Percentiles rank a stretch among this genome's conserved stretches.
These are phyloP conservation scores for Falco concolor DNA, from an alignment of 2,797 vertebrate species.

Conservation along the genomic window DNA sequence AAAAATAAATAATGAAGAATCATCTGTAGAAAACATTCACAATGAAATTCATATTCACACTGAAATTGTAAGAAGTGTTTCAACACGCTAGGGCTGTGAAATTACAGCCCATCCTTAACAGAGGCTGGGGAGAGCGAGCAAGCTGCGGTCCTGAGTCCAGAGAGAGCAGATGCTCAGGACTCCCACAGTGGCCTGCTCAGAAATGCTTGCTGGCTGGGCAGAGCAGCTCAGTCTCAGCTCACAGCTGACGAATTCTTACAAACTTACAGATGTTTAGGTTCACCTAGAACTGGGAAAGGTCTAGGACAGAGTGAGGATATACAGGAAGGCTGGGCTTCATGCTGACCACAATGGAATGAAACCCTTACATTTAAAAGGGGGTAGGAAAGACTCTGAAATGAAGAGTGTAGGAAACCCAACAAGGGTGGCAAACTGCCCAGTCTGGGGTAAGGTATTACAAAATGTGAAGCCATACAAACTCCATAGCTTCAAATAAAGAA, in stretches of 20 bases:
- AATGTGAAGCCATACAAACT: background rate
- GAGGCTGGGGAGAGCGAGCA: background rate
- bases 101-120: background rate
- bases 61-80: background rate
- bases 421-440: background rate
- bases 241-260: background rate
- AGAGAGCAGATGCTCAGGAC: too few relatives aligned
- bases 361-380: background rate
- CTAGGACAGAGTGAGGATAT: background rate
- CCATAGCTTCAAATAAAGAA: background rate
- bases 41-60: background rate
- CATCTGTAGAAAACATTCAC: background rate
- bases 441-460: too few relatives aligned
- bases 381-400: background rate
- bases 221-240: background rate
- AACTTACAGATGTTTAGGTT: background rate
- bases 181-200: background rate
- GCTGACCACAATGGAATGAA: background rate
- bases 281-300: background rate
- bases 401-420: background rate
- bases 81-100: background rate
- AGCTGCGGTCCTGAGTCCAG: background rate
- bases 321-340: background rate
- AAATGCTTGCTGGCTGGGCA: background rate
- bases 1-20: background rate